These are phyloP conservation scores for Podarcis siculus DNA, from an alignment of 2,797 vertebrate species.

Conservation along the genomic window DNA sequence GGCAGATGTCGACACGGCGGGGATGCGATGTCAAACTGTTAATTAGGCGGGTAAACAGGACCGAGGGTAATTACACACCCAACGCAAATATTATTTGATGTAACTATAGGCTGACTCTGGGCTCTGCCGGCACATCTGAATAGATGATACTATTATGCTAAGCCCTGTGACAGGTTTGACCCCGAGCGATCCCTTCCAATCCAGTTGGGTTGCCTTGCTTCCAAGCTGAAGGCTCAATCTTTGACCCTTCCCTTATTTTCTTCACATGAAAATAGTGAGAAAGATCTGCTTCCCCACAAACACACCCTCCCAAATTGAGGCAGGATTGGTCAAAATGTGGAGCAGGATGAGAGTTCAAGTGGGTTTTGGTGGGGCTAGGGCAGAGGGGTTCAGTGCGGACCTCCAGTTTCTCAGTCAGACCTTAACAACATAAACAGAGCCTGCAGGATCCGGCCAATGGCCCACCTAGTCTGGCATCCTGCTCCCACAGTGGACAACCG, in stretches of 20 bases:
- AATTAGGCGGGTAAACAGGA: conserved; percentile 67
- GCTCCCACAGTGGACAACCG: no score
- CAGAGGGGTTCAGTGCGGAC: no score
- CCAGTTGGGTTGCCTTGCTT: fast-evolving
- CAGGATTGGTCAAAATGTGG: background rate
- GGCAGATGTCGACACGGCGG: conserved; percentile 66
- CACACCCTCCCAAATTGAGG: background rate
- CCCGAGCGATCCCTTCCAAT: background rate
- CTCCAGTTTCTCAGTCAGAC: no score
- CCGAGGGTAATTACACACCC: conserved; percentile 58
- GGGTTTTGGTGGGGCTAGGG: no score
- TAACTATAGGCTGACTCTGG: conserved; percentile 63
- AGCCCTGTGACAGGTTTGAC: conserved; percentile 14
- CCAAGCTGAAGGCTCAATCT: background rate
- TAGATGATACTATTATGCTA: conserved; percentile 29
- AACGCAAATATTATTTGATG: conserved; percentile 67
- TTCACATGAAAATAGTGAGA: background rate
- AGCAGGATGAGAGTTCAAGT: no score
- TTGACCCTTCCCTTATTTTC: background rate
- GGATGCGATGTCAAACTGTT: conserved; percentile 63
- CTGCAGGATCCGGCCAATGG: no score
- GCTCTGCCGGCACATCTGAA: conserved; percentile 54
- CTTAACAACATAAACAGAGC: no score
- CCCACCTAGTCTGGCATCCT: no score
- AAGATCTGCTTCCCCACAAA: background rate